Evolutionary conservation across 2,797 vertebrate genomes (phyloP), one percentile per base, ranked within the genome.

Genomic region (Acanthiza pusilla): DNA sequence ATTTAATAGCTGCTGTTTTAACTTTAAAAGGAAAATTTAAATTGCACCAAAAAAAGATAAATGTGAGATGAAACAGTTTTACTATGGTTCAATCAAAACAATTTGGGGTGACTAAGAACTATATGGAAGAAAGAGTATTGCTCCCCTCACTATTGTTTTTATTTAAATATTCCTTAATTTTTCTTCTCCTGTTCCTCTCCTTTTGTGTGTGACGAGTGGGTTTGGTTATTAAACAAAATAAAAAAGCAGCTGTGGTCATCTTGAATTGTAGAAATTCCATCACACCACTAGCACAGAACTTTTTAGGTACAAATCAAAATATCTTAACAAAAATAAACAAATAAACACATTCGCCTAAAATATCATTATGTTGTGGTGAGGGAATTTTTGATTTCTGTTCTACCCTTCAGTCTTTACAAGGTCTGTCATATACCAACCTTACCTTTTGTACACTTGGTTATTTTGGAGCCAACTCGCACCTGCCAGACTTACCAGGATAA

Each of bases 81-180:
- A 7, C 16, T 73, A 14, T 0, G 2, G 4, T 23, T 76, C 73
- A 11, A 54, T 58, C 9, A 9, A 54, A 92, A 38, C 5, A 17
- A 65, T 38, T 71, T 30, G 10, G 3, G 4, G 7, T 70, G 48
- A 6, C 16, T 18, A 51, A 72, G 34, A 68, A 19, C 5, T 1
- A 3, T 1, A 1, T 29, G 27, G 25, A 83, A 74, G n/a, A 34
- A 65, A 53, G 25, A 48, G 5, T 1, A 1, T 47, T 91, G 1
- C 10, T 73, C 29, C 12, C 10, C 16, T 76, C 0, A 0, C 2
- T 54, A 5, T 5, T 42, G 1, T 13, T 84, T 85, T 36, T 21
- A 48, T 77, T 85, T 61, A 30, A 48, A 4, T 15, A 34, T 47
- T 65, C 7, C 30, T 19, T 71, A 5, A 4, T 34, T 47, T 62